These are phyloP conservation scores for Strigamia crassipes DNA, from an alignment of 2,888 invertebrate species.

Conservation along the genomic window DNA sequence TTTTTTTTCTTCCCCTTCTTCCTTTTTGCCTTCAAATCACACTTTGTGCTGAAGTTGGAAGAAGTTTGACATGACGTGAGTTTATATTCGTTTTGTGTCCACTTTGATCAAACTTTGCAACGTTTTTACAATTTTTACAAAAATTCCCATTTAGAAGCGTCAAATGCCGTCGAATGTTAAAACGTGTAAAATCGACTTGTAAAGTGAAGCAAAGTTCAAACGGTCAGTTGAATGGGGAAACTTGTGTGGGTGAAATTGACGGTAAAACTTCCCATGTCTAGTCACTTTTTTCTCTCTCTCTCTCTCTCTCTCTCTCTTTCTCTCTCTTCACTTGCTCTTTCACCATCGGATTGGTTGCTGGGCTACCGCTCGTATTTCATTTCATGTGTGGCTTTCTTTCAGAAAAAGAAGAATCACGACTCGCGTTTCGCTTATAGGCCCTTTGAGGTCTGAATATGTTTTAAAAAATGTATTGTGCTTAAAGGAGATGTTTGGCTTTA, in stretches of 20 bases:
- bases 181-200: background rate
- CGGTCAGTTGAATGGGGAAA: slow-evolving; percentile 7
- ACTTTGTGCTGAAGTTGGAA: slow-evolving; percentile 19
- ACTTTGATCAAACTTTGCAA: slow-evolving; percentile 19
- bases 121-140: background rate
- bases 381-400: slow-evolving; percentile 10
- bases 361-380: slow-evolving; percentile 16
- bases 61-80: slow-evolving; percentile 8
- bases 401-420: background rate
- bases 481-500: background rate
- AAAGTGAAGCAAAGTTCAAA: background rate
- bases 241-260: background rate
- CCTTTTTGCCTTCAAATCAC: background rate
- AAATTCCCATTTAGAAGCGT: background rate
- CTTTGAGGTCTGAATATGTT: background rate
- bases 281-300: background rate
- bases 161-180: background rate
- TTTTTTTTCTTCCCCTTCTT: too few relatives aligned
- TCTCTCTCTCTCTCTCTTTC: background rate
- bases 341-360: background rate
- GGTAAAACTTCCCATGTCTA: background rate
- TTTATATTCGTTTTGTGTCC: slow-evolving; percentile 40
- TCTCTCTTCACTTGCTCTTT: background rate
- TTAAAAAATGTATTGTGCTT: background rate
- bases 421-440: background rate